These are phyloP conservation scores for Pantelozetes paolii DNA, from an alignment of 2,888 invertebrate species.

Conservation along the genomic window DNA sequence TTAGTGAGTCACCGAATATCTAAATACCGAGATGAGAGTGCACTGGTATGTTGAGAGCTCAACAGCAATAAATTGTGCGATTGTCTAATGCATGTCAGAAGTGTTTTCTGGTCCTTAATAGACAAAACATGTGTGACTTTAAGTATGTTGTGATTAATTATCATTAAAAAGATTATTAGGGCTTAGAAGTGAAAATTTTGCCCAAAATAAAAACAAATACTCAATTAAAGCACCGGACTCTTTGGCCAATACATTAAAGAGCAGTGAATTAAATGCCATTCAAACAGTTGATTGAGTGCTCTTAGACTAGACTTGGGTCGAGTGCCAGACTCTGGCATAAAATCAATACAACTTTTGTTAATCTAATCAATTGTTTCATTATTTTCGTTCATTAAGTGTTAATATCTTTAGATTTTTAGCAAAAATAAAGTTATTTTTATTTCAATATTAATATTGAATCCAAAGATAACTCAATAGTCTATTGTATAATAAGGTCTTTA, in stretches of 20 bases:
- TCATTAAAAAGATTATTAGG: neutral
- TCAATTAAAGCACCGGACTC: too few relatives aligned
- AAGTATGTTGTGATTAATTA: neutral
- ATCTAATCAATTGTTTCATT: neutral
- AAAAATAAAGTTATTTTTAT: neutral
- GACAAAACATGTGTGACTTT: constrained; percentile 16
- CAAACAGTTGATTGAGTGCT: neutral
- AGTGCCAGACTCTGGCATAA: neutral
- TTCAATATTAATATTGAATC: neutral
- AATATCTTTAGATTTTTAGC: too few relatives aligned
- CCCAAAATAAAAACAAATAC: neutral
- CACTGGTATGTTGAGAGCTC: neutral
- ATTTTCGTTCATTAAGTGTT: neutral
- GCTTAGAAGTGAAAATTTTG: neutral
- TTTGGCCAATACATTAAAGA: too few relatives aligned
- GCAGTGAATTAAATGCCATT: too few relatives aligned
- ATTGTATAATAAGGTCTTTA: neutral
- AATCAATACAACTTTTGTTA: neutral
- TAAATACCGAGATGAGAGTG: neutral
- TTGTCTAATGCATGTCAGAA: neutral
- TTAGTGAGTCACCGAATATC: too few relatives aligned
- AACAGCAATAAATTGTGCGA: constrained; percentile 7
- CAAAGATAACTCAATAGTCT: neutral
- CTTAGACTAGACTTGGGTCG: neutral
- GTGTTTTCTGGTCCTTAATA: neutral